Conservation (phyloP, 1,140 invertebrate species). For the Dryas iulia region DNA sequence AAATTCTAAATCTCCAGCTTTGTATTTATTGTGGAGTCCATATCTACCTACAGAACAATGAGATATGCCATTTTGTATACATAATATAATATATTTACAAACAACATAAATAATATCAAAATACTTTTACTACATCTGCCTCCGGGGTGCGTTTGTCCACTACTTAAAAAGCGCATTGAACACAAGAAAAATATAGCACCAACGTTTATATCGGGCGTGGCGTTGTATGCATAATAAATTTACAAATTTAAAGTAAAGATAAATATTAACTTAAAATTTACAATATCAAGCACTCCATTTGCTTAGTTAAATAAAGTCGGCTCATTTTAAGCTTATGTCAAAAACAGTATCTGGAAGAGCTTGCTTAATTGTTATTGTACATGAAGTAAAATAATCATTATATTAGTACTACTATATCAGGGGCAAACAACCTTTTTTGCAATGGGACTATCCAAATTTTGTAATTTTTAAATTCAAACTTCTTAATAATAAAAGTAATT, state of each 20-base stretch:
- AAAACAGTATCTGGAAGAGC: neutral
- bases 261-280: constrained; percentile 9
- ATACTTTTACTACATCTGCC: constrained; percentile 55
- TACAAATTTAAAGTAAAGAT: constrained; percentile 9
- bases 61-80: constrained; percentile 72
- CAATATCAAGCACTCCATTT: neutral
- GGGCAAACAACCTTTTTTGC: no score
- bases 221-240: neutral
- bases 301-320: neutral
- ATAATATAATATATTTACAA: constrained; percentile 67
- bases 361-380: neutral
- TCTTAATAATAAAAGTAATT: no score
- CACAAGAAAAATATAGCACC: constrained; percentile 62
- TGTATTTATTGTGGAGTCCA: constrained; percentile 66
- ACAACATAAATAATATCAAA: constrained; percentile 78
- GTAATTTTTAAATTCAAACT: no score
- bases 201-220: constrained; percentile 35
- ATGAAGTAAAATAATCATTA: neutral
- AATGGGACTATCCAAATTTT: no score
- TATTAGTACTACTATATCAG: no score
- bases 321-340: neutral
- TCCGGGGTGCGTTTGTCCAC: constrained; percentile 18
- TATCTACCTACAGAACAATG: constrained; percentile 72
- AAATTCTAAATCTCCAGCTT: constrained; percentile 46
- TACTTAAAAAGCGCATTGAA: constrained; percentile 43